These are phyloP conservation scores for Gasterosteus aculeatus DNA, from an alignment of 2,113 vertebrate species.

Conservation along the genomic window DNA sequence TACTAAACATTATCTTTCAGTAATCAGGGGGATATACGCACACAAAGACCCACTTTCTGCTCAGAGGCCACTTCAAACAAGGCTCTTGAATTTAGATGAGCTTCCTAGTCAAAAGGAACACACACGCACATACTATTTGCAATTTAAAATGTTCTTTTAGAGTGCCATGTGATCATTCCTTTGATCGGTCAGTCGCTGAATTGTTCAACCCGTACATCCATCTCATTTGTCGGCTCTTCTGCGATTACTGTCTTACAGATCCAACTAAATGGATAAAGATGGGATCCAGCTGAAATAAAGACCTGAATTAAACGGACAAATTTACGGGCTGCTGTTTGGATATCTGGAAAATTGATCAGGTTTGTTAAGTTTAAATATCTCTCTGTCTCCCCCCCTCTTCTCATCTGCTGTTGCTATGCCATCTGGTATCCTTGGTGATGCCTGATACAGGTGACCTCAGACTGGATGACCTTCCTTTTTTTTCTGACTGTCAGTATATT, in stretches of 20 bases:
- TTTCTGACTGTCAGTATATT: constrained; percentile 21
- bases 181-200: constrained; percentile 28
- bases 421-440: constrained; percentile 61
- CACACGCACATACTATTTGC: constrained; percentile 50
- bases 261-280: background rate
- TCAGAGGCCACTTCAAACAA: constrained; percentile 74
- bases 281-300: background rate
- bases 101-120: constrained; percentile 46
- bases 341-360: constrained; percentile 41
- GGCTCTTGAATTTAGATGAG: constrained; percentile 79
- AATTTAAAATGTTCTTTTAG: constrained; percentile 59
- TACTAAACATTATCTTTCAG: background rate
- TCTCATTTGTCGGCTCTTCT: background rate
- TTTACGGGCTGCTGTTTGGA: background rate
- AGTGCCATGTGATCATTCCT: constrained; percentile 64
- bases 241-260: background rate
- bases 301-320: background rate
- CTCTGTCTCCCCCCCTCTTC: background rate
- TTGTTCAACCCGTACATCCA: constrained; percentile 23
- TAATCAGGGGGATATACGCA: constrained; percentile 35
- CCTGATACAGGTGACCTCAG: constrained; percentile 22
- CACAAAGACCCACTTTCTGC: constrained; percentile 45
- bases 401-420: constrained; percentile 60
- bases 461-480: constrained; percentile 38
- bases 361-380: constrained; percentile 28